phyloP scores from a whole-genome alignment of 2,888 invertebrate species.

The Acrobasis suavella region DNA sequence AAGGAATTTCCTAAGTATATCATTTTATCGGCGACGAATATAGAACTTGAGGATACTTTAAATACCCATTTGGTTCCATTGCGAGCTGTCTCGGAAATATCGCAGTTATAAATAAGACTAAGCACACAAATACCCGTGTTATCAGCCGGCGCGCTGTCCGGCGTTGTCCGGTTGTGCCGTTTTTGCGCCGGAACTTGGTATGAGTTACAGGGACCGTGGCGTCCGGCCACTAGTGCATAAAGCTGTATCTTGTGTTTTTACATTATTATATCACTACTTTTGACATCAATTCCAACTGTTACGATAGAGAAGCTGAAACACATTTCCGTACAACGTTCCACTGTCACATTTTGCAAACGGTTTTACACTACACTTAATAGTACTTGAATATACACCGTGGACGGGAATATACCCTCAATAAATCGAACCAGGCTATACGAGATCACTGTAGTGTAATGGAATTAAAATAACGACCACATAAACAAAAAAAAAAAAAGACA shows the following conservation, averaged over 20 bases:
- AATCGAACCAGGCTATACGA: no score
- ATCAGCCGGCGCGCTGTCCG: conserved; percentile 57
- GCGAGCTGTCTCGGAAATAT: conserved; percentile 46
- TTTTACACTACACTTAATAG: neutral
- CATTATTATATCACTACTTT: conserved; percentile 16
- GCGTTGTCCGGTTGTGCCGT: conserved; percentile 59
- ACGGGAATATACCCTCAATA: no score
- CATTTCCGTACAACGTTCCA: conserved; percentile 5
- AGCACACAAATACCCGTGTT: conserved; percentile 52
- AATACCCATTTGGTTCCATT: conserved; percentile 27
- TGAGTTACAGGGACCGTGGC: conserved; percentile 67
- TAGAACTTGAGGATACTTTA: neutral
- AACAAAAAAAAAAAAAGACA: no score
- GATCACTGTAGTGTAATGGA: no score
- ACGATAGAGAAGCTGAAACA: neutral
- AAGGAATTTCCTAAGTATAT: no score
- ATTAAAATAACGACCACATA: no score
- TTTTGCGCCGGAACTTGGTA: conserved; percentile 74
- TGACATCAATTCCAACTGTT: conserved; percentile 13
- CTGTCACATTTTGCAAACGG: neutral
- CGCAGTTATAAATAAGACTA: conserved; percentile 57
- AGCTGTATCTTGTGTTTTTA: conserved; percentile 21
- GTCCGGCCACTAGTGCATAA: conserved; percentile 48
- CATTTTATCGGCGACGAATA: no score
- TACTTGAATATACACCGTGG: no score